Evolutionary conservation across 1,140 invertebrate species (phyloP).

Genomic region (Drosophila pectinifera): DNA sequence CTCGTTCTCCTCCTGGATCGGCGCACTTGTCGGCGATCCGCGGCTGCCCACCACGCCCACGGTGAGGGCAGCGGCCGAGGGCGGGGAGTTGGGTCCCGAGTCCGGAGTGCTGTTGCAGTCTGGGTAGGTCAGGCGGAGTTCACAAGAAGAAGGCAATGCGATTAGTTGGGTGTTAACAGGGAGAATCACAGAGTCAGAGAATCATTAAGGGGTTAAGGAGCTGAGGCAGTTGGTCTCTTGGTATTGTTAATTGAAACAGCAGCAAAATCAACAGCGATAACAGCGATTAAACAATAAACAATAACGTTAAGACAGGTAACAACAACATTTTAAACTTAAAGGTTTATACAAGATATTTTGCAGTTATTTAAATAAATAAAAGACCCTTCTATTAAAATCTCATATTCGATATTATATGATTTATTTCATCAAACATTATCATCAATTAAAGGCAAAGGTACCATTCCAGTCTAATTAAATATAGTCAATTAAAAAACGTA

Average conservation of each 20-base stretch:
- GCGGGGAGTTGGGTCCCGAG: constrained; percentile 93
- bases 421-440: too few relatives aligned
- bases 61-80: constrained; percentile 87
- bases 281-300: constrained; percentile 18
- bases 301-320: background rate
- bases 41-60: constrained; percentile 84
- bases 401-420: too few relatives aligned
- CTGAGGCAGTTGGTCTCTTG: constrained; percentile 6
- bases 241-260: constrained; percentile 25
- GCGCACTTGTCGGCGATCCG: constrained; percentile 87
- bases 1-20: constrained; percentile 90
- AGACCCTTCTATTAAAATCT: background rate
- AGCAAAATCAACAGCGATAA: constrained; percentile 33
- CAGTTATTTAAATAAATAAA: background rate
- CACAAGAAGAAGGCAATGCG: background rate
- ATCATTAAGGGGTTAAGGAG: background rate
- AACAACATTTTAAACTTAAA: constrained; percentile 6
- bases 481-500: too few relatives aligned
- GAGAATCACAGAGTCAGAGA: background rate
- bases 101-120: constrained; percentile 90
- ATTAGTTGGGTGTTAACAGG: background rate
- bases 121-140: constrained; percentile 16
- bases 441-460: too few relatives aligned
- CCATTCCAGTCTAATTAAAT: too few relatives aligned
- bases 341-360: background rate